Evolutionary conservation across 2,113 vertebrate genomes (phyloP).

Genomic region (Dipodomys spectabilis): DNA sequence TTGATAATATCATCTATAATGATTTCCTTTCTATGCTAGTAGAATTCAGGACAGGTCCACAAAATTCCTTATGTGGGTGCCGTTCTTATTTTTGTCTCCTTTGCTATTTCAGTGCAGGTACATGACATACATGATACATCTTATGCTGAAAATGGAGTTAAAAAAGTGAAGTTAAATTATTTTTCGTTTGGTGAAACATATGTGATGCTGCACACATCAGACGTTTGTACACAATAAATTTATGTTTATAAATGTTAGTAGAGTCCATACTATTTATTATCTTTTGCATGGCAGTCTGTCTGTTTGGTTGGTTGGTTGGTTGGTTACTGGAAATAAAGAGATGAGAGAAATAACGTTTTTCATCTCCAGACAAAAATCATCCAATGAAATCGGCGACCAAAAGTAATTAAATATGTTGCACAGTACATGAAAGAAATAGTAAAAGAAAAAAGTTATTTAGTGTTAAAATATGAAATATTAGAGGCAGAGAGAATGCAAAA

Average conservation of each 20-base stretch:
- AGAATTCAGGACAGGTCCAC: background rate
- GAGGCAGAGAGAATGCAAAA: background rate
- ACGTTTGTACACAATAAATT: background rate
- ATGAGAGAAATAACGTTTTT: background rate
- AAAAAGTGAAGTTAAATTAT: too few species aligned
- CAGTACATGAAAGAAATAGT: background rate
- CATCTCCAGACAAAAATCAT: background rate
- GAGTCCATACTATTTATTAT: background rate
- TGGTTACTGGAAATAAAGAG: background rate
- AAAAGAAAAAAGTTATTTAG: rapidly evolving
- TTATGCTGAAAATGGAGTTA: background rate
- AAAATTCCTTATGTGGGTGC: background rate
- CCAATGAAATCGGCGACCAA: background rate
- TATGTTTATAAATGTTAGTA: background rate
- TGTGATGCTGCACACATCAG: background rate
- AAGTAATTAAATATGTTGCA: background rate
- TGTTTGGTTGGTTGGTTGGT: too few species aligned
- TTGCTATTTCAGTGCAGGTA: background rate
- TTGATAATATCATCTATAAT: background rate
- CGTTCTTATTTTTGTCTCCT: background rate
- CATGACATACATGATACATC: background rate
- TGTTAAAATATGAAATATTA: background rate
- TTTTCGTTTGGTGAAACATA: too few species aligned
- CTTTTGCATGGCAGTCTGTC: too few species aligned
- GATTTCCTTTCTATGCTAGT: background rate